Conservation (phyloP, 2,888 invertebrate species). For the Leptopilina syphax region DNA sequence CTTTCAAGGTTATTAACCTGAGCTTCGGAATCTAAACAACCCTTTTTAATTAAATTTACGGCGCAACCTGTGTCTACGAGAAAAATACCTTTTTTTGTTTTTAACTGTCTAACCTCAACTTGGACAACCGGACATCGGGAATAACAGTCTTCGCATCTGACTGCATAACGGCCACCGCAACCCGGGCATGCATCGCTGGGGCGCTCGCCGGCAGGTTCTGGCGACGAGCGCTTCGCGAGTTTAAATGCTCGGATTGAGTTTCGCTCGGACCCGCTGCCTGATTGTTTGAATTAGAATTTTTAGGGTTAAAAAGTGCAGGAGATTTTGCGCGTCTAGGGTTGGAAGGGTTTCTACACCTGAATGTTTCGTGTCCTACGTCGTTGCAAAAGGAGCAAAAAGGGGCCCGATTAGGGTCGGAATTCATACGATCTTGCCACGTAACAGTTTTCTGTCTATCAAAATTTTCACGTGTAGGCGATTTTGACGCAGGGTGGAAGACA, state of each 20-base stretch:
- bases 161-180: neutral
- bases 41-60: conserved; percentile 43
- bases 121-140: conserved; percentile 24
- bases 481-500: neutral
- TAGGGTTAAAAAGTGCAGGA: neutral
- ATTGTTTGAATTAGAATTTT: too few species aligned
- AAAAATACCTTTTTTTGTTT: neutral
- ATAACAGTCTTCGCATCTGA: conserved; percentile 6
- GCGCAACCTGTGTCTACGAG: conserved; percentile 45
- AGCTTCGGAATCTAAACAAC: neutral
- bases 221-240: conserved; percentile 6
- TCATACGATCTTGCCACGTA: neutral
- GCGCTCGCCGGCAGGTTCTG: conserved; percentile 11
- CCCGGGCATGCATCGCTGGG: neutral
- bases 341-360: neutral
- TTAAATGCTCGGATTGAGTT: neutral
- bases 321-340: neutral
- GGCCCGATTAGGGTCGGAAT: neutral
- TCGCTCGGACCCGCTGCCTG: neutral
- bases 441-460: neutral
- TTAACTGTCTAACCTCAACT: conserved; percentile 1
- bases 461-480: neutral
- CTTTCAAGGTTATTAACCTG: neutral
- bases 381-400: conserved; percentile 2
- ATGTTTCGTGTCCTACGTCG: neutral